A percentile compares a stretch with the other conserved stretches of the same genome.
Evolutionary conservation across 2,113 vertebrate species (phyloP).

Genomic region (Pogonocichla stellata): DNA sequence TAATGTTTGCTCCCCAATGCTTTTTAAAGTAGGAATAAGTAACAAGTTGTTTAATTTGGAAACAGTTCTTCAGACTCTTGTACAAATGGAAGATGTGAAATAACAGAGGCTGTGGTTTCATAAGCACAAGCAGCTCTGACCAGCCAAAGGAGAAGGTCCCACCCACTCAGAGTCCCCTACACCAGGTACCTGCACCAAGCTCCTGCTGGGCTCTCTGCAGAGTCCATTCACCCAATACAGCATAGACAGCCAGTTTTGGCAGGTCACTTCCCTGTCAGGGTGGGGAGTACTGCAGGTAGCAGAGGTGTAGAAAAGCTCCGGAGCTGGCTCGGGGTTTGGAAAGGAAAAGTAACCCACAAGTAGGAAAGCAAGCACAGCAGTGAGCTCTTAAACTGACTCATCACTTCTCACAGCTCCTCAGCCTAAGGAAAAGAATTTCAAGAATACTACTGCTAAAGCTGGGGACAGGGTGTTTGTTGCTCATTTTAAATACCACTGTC

Average conservation of each 20-base stretch:
- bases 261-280: not conserved
- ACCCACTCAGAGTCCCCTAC: not conserved
- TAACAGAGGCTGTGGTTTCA: not conserved
- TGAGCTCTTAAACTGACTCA: not conserved
- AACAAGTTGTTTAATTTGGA: not conserved
- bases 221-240: not conserved
- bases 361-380: not conserved
- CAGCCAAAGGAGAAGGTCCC: not conserved
- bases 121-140: not conserved
- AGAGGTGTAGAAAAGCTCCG: fast-evolving
- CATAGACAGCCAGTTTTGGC: not conserved
- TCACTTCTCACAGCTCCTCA: not conserved
- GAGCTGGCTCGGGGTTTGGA: not conserved
- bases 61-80: not conserved
- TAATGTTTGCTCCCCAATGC: not conserved
- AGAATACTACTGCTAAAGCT: not conserved
- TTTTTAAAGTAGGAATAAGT: not conserved
- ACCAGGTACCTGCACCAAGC: not conserved
- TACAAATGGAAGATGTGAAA: not conserved
- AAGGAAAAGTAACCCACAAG: not conserved
- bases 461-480: too few relatives aligned
- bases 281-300: not conserved
- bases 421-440: not conserved
- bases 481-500: not conserved
- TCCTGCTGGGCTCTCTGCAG: not conserved